Evolutionary conservation across 2,888 invertebrate species (phyloP).

Genomic region (Tethea ocularis): DNA sequence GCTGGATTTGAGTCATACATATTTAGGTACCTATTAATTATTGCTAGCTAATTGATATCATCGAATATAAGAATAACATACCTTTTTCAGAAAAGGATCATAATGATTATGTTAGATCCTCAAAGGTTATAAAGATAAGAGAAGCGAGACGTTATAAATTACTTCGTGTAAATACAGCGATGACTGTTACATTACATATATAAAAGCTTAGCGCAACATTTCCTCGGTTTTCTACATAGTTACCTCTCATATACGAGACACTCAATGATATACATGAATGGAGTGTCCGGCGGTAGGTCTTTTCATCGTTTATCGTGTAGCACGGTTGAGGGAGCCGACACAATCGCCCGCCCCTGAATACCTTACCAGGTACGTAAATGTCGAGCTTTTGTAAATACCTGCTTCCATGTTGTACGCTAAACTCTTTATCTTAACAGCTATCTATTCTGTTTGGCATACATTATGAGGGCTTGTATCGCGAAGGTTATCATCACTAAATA

Average conservation of each 20-base stretch:
- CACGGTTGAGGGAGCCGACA: conserved; percentile 59
- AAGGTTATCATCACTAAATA: conserved; percentile 19
- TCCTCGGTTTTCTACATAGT: conserved; percentile 61
- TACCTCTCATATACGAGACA: conserved; percentile 42
- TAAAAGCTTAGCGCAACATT: conserved; percentile 23
- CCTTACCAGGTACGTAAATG: conserved; percentile 59
- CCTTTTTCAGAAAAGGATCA: no score
- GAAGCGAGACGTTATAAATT: not conserved
- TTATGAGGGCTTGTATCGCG: conserved; percentile 16
- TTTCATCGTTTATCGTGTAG: conserved; percentile 70
- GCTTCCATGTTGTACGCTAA: conserved; percentile 33
- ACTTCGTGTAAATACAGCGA: conserved; percentile 4
- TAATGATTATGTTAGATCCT: no score
- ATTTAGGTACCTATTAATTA: no score
- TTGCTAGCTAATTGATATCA: no score
- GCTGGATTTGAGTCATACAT: no score
- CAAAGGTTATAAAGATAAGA: no score
- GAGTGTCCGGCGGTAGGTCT: conserved; percentile 71
- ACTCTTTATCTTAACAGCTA: conserved; percentile 48
- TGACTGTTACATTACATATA: conserved; percentile 15
- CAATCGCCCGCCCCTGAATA: conserved; percentile 59
- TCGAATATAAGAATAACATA: no score
- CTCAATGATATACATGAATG: conserved; percentile 75
- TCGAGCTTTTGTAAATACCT: conserved; percentile 48
- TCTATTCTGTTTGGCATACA: conserved; percentile 24